Evolutionary conservation across 2,113 vertebrate genomes (phyloP).

Genomic region (Miniopterus natalensis): DNA sequence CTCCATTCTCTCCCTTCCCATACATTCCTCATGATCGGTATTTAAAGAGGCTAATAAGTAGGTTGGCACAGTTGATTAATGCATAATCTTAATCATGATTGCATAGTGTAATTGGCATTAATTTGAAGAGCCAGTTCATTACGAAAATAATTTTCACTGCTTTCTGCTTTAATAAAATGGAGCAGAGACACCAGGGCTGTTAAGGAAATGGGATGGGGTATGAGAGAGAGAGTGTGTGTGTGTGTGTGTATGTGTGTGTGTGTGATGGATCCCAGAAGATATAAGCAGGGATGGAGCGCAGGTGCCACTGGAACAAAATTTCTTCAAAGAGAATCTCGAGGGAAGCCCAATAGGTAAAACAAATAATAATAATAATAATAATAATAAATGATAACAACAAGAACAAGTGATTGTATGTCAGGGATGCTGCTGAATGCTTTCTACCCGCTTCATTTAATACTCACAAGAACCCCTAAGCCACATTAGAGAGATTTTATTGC

Average conservation of each 20-base stretch:
- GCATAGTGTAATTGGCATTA: constrained; percentile 90
- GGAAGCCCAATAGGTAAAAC: not conserved
- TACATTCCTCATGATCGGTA: constrained; percentile 83
- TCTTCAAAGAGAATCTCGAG: constrained; percentile 29
- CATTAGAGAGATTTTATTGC: not conserved
- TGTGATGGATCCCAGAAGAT: not conserved
- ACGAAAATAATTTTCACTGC: constrained; percentile 90
- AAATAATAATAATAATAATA: not conserved
- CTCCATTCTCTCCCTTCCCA: constrained; percentile 82
- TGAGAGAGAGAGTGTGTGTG: not conserved
- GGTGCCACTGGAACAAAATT: not conserved
- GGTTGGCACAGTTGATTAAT: constrained; percentile 90
- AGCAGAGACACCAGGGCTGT: constrained; percentile 39
- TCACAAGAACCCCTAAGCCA: not conserved
- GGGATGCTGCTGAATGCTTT: not conserved
- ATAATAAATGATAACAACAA: not conserved
- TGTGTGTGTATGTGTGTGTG: not conserved
- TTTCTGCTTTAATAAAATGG: constrained; percentile 87
- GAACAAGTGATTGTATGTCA: not conserved
- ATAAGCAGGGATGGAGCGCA: not conserved
- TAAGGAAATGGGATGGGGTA: constrained; percentile 45
- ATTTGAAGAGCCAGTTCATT: constrained; percentile 90
- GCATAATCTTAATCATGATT: constrained; percentile 91
- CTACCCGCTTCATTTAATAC: not conserved
- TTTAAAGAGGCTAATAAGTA: constrained; percentile 90